Evolutionary conservation across 2,113 vertebrate species (phyloP).

Genomic region (Eretmochelys imbricata): DNA sequence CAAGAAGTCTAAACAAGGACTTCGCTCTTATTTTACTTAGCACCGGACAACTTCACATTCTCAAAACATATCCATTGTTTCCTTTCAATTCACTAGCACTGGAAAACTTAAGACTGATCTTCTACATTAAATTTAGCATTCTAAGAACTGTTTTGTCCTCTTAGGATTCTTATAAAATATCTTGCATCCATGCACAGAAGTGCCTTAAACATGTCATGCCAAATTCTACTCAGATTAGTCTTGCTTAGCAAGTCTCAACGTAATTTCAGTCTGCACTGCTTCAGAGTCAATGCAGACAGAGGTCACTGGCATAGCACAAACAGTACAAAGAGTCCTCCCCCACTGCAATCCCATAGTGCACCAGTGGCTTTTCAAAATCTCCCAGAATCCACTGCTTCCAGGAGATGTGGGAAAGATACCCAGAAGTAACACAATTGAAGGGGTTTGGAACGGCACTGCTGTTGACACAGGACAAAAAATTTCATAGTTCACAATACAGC

Average conservation of each 20-base stretch:
- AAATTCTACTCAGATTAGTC: neutral
- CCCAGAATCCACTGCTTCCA: neutral
- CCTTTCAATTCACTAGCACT: neutral
- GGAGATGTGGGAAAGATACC: neutral
- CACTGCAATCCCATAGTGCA: neutral
- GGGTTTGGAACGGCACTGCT: rapidly evolving
- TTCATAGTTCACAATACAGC: neutral
- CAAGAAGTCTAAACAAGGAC: neutral
- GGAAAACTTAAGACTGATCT: neutral
- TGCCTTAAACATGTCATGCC: neutral
- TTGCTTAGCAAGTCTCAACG: rapidly evolving
- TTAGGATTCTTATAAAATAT: neutral
- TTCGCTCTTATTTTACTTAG: conserved; percentile 7
- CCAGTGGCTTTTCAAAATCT: neutral
- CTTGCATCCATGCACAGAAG: neutral
- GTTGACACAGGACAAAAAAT: rapidly evolving
- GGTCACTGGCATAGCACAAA: neutral
- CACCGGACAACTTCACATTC: conserved; percentile 47
- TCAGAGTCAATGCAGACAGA: rapidly evolving
- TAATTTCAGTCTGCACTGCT: neutral
- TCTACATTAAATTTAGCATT: neutral
- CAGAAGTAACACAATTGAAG: neutral
- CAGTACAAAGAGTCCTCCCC: neutral
- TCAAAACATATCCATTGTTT: neutral
- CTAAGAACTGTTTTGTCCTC: neutral